phyloP scores from a whole-genome alignment of 2,113 vertebrate genomes.

The Lates calcarifer region DNA sequence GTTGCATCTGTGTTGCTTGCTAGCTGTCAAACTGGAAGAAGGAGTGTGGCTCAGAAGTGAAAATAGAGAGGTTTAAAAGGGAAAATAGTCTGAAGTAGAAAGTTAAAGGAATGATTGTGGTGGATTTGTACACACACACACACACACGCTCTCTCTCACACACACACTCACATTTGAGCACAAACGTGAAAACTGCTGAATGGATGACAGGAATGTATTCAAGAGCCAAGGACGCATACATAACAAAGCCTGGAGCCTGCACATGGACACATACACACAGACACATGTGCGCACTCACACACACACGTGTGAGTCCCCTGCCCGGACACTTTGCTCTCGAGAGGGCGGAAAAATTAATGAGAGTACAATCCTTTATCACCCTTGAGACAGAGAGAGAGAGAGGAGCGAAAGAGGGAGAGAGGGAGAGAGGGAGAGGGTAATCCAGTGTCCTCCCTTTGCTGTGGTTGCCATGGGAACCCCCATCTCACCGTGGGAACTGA shows the following conservation, averaged over 20 bases:
- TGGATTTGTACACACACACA: constrained; percentile 17
- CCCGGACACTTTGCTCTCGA: constrained; percentile 80
- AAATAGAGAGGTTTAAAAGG: constrained; percentile 34
- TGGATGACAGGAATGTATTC: constrained; percentile 68
- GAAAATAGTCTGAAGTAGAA: constrained; percentile 50
- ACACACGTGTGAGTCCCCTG: constrained; percentile 65
- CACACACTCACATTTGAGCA: constrained; percentile 11
- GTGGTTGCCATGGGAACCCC: constrained; percentile 83
- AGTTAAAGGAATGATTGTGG: constrained; percentile 60
- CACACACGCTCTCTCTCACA: constrained; percentile 35
- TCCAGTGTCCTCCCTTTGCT: constrained; percentile 82
- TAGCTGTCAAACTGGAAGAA: constrained; percentile 61
- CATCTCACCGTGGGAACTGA: constrained; percentile 83
- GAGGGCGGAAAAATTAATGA: constrained; percentile 84
- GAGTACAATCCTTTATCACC: constrained; percentile 83
- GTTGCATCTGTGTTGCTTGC: constrained; percentile 40
- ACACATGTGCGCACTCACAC: constrained; percentile 19
- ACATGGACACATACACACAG: constrained; percentile 36
- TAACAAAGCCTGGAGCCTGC: constrained; percentile 69
- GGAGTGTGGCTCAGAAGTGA: constrained; percentile 36
- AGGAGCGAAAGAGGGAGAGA: constrained; percentile 22
- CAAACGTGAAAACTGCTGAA: constrained; percentile 67
- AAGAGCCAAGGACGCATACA: constrained; percentile 74
- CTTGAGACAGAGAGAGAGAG: constrained; percentile 75
- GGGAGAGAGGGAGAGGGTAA: constrained; percentile 66